Percentiles rank a stretch among this genome's conserved stretches.
These are phyloP conservation scores for Margaritifera margaritifera DNA, from an alignment of 2,888 invertebrate species.

Conservation along the genomic window DNA sequence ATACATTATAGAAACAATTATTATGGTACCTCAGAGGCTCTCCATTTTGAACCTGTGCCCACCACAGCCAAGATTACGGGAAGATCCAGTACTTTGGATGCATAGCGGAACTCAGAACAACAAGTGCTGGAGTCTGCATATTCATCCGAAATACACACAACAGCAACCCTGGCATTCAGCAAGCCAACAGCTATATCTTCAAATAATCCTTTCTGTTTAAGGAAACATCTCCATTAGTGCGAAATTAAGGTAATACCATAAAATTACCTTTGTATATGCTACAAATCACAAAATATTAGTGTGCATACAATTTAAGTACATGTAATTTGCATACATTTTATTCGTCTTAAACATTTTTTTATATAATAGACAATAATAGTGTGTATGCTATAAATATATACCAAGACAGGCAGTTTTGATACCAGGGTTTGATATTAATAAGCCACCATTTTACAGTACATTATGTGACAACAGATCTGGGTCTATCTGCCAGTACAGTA, in stretches of 20 bases:
- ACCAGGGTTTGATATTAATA: no score
- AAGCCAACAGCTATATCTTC: constrained; percentile 68
- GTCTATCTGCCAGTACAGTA: no score
- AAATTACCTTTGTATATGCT: not conserved
- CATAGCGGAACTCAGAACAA: constrained; percentile 65
- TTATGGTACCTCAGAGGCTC: constrained; percentile 52
- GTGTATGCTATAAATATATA: no score
- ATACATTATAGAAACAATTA: no score
- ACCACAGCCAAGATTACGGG: constrained; percentile 65
- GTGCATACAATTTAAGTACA: no score
- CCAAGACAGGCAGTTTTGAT: no score
- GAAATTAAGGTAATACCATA: not conserved
- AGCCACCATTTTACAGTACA: no score
- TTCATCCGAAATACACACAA: constrained; percentile 67
- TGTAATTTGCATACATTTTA: no score
- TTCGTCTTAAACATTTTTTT: no score
- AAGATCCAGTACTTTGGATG: constrained; percentile 59
- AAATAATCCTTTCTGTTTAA: constrained; percentile 59
- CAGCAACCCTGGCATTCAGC: constrained; percentile 55
- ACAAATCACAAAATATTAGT: no score
- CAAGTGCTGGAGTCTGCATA: constrained; percentile 63
- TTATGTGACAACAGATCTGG: no score
- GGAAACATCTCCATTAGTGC: constrained; percentile 1
- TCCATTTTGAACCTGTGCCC: constrained; percentile 63
- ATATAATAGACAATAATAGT: no score